Conservation (phyloP, 2,888 invertebrate genomes). For the Gisinianus flammeolus region DNA sequence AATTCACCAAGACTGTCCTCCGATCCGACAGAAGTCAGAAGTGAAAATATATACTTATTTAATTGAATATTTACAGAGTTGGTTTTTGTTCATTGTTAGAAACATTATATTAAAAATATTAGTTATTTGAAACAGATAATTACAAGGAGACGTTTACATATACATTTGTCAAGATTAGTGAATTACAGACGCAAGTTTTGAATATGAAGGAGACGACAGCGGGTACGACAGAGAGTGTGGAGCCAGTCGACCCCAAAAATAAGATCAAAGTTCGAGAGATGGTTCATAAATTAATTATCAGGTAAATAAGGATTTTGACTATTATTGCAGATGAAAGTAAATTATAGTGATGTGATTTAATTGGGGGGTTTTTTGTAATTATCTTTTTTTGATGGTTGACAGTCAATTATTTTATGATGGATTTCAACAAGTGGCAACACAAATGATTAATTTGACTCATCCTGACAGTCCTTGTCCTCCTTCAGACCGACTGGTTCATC, state of each 20-base stretch:
- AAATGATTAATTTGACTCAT: constrained; percentile 80
- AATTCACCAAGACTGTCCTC: no score
- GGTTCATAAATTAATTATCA: constrained; percentile 89
- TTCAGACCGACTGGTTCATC: constrained; percentile 86
- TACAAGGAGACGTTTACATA: no score
- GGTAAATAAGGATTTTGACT: constrained; percentile 71
- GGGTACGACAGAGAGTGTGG: not conserved
- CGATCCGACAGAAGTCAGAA: no score
- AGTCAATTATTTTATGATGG: constrained; percentile 99
- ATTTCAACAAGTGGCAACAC: constrained; percentile 88
- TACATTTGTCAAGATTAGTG: not conserved
- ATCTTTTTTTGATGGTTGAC: constrained; percentile 60
- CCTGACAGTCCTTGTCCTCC: constrained; percentile 95
- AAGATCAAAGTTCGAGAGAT: constrained; percentile 86
- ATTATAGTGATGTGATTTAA: not conserved
- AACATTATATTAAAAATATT: no score
- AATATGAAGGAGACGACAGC: constrained; percentile 29
- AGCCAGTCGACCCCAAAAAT: constrained; percentile 66
- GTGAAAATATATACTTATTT: no score
- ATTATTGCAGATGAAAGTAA: no score
- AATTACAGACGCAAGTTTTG: not conserved
- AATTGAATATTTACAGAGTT: no score
- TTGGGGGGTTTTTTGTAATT: not conserved
- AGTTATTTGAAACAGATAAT: no score
- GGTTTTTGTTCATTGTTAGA: no score